Base-by-base conservation (phyloP, 2,113 vertebrate genomes). In the Cygnus buccinator region DNA sequence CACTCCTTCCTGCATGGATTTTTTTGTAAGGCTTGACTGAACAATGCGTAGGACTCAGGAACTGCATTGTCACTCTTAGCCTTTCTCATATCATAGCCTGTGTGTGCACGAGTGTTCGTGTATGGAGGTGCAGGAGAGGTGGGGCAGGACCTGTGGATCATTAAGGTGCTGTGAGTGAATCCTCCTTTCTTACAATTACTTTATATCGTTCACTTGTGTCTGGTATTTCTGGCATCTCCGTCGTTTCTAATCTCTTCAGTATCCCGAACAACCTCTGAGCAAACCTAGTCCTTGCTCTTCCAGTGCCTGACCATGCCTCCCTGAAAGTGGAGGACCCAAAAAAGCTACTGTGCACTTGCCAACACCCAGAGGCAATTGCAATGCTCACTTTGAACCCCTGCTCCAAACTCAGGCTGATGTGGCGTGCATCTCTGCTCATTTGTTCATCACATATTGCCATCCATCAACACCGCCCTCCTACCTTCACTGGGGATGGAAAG, bases 21-120 rank as follows among this genome's bases (percentile, higher is more conserved):
- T 87, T 84, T 94, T 48, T 48, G 20, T 92, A 96, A 96, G 87
- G 78, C 75, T 90, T 93, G 71, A 91, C 93, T 83, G 87, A 89
- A 94, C 62, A 90, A 35, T 28, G 46, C 5, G 3, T 31, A 77
- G 55, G 70, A 94, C 88, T 90, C 81, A 23, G 89, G 95, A 97
- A 93, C 67, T 10, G 12, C 68, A 28, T 2, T 26, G 48, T 57
- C 26, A 13, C 79, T 62, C 62, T 72, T 65, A 74, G 61, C 10
- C 19, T 65, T 76, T 81, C 74, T 83, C 29, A 1, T 61, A 80
- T 52, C 61, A 59, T 75, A 94, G 68, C 67, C 80, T 57, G n/a
- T 58, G 39, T 82, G 44, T 14, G 33, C 18, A 20, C 1, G 2
- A 0, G 1, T 37, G 57, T 70, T 93, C 46, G 41, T 4, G 18